Evolutionary conservation across 1,140 invertebrate genomes (phyloP).

Genomic region (Calosoma granatense): DNA sequence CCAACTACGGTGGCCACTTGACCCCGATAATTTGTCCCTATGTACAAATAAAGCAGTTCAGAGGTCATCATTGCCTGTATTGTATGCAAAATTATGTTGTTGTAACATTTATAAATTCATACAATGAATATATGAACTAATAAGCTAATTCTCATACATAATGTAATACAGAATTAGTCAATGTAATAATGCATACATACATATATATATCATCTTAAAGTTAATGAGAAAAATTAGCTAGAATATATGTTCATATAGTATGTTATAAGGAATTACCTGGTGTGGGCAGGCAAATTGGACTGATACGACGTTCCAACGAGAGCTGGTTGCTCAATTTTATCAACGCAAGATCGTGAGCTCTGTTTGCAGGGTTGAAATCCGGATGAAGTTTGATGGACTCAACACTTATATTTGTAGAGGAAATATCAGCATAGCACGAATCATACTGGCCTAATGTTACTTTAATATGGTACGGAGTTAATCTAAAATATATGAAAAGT

Average conservation of each 20-base stretch:
- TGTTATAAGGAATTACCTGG: conserved; percentile 36
- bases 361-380: conserved; percentile 39
- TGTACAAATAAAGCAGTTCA: no score
- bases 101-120: no score
- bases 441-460: conserved; percentile 43
- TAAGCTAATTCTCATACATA: no score
- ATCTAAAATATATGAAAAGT: conserved; percentile 28
- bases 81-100: no score
- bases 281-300: conserved; percentile 47
- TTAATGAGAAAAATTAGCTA: no score
- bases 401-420: conserved; percentile 38
- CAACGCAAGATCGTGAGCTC: conserved; percentile 48
- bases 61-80: no score
- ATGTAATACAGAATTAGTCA: no score
- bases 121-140: background rate
- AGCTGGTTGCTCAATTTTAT: conserved; percentile 41
- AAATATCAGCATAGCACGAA: conserved; percentile 37
- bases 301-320: conserved; percentile 40
- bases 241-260: no score
- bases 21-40: conserved; percentile 40
- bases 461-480: conserved; percentile 37
- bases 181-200: no score
- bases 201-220: no score
- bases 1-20: conserved; percentile 44
- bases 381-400: conserved; percentile 38